Base-by-base conservation (phyloP, 2,797 vertebrate genomes). In the Aselliscus stoliczkanus region DNA sequence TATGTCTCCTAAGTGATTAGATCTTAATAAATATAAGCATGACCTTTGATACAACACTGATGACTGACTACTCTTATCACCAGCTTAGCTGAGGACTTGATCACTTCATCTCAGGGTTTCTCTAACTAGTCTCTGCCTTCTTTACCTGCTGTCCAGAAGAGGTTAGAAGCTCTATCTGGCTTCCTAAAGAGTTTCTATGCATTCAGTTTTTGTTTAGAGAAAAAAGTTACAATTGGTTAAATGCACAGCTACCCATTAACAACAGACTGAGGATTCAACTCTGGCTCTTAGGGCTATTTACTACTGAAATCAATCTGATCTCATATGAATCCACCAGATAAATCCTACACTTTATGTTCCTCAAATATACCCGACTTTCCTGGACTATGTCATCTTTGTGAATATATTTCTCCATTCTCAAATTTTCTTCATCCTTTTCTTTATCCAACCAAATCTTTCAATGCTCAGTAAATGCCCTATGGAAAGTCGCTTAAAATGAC, bases 361-460 rank as follows among this genome's bases (percentile, higher is more conserved):
- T 39, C 72, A 91, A 91, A 85, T 34, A 95, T 2, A 84, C 20
- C 58, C 79, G 64, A 64, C 25, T 69, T 80, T 50, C 37, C 65
- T 69, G 44, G 56, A 7, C 76, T 67, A 87, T 47, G 54, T 79
- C 13, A 90, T 62, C 56, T 80, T 72, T 88, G 64, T 42, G 13
- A 62, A 87, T 80, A 20, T 47, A 80, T 83, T 93, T 88, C 50
- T 79, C 37, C 56, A 90, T 50, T 83, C 34, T 87, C 65, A 73
- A 54, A 39, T 47, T 86, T 93, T 81, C 64, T 92, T 72, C 62
- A 89, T 50, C 31, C 65, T 85, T 84, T 92, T 89, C 72, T 86
- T 37, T 85, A 82, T 6, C 14, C 31, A 70, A 76, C 15, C 54
- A 94, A 86, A 72, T 77, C 67, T 64, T 86, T 81, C 52, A 81